Base-by-base conservation (phyloP, 2,797 vertebrate genomes). In the Lagodon rhomboides region DNA sequence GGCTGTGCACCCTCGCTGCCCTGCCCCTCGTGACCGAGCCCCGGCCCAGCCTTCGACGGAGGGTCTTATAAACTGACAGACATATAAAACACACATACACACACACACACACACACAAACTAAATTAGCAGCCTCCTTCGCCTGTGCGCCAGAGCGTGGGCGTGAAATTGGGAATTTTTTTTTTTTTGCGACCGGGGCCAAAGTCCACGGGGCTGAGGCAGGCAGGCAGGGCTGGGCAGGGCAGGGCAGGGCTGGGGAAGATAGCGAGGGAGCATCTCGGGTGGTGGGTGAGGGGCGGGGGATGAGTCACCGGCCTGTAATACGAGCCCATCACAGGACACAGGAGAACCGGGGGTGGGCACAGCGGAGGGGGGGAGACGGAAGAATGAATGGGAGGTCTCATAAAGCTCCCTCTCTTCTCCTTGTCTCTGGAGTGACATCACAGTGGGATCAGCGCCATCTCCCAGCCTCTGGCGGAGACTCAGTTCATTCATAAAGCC, bases 401-500 rank as follows among this genome's bases (percentile, higher is more conserved):
- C 89, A 93, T 80, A 91, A 90, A 79, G 90, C 83, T 86, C 77
- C 79, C 87, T 92, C 73, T 81, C 87, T 88, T 87, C 86, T 90
- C 80, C 68, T 82, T 27, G 75, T 89, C 90, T 86, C 83, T 87
- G 63, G 86, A 86, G 92, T 96, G 95, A 96, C 94, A 95, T 95
- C 95, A 95, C 83, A 85, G 69, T 87, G 91, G 94, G 95, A 94
- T 90, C 86, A 1, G 89, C 89, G 93, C 92, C 92, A 93, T 92
- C 85, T 87, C 89, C 82, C 91, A 87, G 91, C 89, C 92, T 93
- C 91, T 89, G 86, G 83, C 85, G 73, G 87, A 91, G 90, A 92
- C 87, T 92, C 71, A 46, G 68, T 94, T 95, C 94, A 96, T 96
- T 96, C 94, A 94, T 93, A 94, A 95, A 93, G 90, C 84, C 87